Evolutionary conservation across 2,113 vertebrate genomes (phyloP), one percentile per base, ranked within the genome.

Genomic region (Sprattus sprattus): DNA sequence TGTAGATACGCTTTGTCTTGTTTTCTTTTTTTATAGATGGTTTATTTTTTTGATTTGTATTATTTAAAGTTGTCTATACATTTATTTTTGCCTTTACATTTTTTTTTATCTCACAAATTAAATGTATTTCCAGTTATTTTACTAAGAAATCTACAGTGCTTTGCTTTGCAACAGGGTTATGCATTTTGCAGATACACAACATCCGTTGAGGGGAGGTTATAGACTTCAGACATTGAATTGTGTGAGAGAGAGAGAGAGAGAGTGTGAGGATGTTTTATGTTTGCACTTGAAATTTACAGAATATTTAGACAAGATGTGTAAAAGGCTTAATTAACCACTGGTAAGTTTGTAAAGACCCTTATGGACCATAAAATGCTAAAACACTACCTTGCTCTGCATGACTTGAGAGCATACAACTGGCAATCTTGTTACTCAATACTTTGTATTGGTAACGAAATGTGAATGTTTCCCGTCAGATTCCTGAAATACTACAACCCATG

Each of bases 1-100:
- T 95, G 89, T 93, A 93, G 91, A 93, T 92, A 90, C 54, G 83
- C 85, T 84, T 89, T 92, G 89, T 83, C 90, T 86, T 91, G 85
- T 32, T 85, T 32, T 83, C 46, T 82, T 87, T 82, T 85, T 86
- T 91, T 92, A 92, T 89, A 90, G 89, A 92, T 88, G 49, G 88
- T 92, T 94, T 91, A 90, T 93, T 92, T 92, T 39, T 93, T 92
- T 60, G 85, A 92, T 88, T 88, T 90, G 86, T 92, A 86, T 93
- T 87, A 89, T 91, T 91, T 91, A 92, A 94, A 91, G 92, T 92
- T 92, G 86, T 88, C 86, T 91, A 90, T 57, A 92, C 60, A 88
- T 91, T 85, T 88, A 88, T 93, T 91, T 91, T 91, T 91, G 87
- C 83, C 86, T 83, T 60, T 88, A 85, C 88, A 57, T 86, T 25